Conservation (phyloP, 2,113 vertebrate species). For the Rhinopomastus cyanomelas region DNA sequence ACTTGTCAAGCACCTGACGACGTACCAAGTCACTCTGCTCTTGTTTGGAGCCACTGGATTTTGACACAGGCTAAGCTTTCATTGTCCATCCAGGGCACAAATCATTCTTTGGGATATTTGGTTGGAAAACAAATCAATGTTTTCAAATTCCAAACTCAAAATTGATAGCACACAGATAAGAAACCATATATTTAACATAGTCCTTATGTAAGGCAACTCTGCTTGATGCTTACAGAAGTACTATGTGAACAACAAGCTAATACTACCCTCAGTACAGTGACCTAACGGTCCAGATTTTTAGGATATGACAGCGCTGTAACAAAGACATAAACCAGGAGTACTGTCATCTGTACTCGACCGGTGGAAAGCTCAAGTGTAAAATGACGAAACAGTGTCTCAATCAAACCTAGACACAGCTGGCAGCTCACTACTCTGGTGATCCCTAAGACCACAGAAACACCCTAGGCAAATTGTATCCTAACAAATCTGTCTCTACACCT, state of each 20-base stretch:
- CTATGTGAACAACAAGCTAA: background rate
- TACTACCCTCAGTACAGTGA: background rate
- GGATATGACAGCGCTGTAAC: background rate
- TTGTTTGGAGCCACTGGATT: background rate
- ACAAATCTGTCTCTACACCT: background rate
- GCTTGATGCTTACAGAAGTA: background rate
- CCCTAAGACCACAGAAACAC: background rate
- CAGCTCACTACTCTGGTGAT: background rate
- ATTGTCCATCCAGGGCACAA: background rate
- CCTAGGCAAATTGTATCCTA: background rate
- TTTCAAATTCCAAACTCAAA: background rate
- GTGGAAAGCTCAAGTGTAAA: background rate
- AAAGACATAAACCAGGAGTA: background rate
- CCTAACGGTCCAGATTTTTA: fast-evolving
- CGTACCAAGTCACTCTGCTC: background rate
- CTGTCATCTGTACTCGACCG: background rate
- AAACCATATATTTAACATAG: background rate
- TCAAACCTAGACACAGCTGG: background rate
- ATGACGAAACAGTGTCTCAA: background rate
- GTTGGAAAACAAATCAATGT: background rate
- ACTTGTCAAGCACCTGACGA: background rate
- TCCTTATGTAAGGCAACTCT: background rate
- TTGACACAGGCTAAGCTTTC: background rate
- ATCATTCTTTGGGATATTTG: background rate
- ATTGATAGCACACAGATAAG: background rate